Base-by-base conservation (phyloP, 2,797 vertebrate species). In the Hydrocynus forskahlii region DNA sequence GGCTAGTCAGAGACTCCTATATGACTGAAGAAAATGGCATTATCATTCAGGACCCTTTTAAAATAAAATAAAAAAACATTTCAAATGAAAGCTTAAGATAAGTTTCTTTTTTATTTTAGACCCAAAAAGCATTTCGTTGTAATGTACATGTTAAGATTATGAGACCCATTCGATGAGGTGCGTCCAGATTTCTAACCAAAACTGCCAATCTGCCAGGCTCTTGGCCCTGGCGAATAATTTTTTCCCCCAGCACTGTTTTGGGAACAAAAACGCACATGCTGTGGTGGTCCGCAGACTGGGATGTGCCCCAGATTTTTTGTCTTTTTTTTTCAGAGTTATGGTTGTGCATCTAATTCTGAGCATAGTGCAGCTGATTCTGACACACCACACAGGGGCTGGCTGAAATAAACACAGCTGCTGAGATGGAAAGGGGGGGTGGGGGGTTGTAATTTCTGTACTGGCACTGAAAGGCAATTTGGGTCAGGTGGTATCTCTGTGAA, bases 341-440 rank as follows among this genome's bases (percentile, higher is more conserved):
- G 59, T 40, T 38, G 68, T 23, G 9, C 8, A 48, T 48, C 59
- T 79, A 79, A 72, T 79, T 79, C 54, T 79, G 72, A 16, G 23
- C 45, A 17, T 54, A 45, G 60, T 57, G 52, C 78, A 79, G 59
- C 78, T 78, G 66, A 70, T 38, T n/a, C 40, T 63, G 78, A 63
- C 78, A 19, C 7, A 10, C 19, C 62, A 17, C 62, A 7, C 62
- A 35, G 14, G 35, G 25, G 0, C 14, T 40, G n/a, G 40, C 45
- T 54, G 67, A 13, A 54, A 73, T 54, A 79, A 79, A 73, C 78
- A 79, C 69, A 73, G 78, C 59, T 79, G 78, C 48, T 72, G 69
- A 73, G 19, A 79, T 40, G 60, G 55, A 79, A 62, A 43, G 35
- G 16, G 17, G 14, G 16, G 63, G 29, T 0, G 7, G 63, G 60